phyloP scores from a whole-genome alignment of 37 sponge, comb jelly and placozoan species.

The Beroe ovata region DNA sequence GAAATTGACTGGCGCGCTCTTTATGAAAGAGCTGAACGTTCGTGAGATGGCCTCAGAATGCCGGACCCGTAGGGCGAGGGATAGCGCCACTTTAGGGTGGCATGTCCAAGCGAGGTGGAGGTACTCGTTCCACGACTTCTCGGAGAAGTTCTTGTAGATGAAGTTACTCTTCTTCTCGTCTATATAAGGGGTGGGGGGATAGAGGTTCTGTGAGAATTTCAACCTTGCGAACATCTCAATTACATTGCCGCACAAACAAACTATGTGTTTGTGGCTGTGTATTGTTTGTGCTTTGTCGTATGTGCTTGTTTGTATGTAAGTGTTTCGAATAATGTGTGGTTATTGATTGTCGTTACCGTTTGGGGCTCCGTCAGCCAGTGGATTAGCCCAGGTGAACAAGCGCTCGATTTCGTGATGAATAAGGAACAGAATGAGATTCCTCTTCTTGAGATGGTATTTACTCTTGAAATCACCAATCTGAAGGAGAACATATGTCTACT shows the following conservation, averaged over 20 bases:
- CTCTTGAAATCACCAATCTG: slow-evolving; percentile 52
- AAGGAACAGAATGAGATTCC: slow-evolving; percentile 66
- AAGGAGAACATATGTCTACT: no score
- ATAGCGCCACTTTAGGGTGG: slow-evolving; percentile 30
- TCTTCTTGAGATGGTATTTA: slow-evolving; percentile 58
- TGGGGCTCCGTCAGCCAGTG: neutral
- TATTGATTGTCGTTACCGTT: no score
- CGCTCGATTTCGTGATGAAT: slow-evolving; percentile 59
- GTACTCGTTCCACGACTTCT: slow-evolving; percentile 43
- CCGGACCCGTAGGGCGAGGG: slow-evolving; percentile 49
- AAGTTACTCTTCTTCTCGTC: slow-evolving; percentile 59
- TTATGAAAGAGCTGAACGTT: slow-evolving; percentile 6
- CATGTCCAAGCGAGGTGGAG: slow-evolving; percentile 60
- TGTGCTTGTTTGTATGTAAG: no score
- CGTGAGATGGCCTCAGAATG: slow-evolving; percentile 2
- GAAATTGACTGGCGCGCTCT: slow-evolving; percentile 57
- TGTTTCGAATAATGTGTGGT: no score
- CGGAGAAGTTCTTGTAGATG: slow-evolving; percentile 60
- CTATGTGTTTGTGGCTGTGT: no score
- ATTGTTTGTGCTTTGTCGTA: no score
- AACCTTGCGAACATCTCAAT: no score
- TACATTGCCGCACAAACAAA: no score
- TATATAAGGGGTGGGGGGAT: no score
- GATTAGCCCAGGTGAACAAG: slow-evolving; percentile 34
- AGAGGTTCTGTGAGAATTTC: no score